phyloP scores from a whole-genome alignment of 92 coral and sea anemone genomes.

The Zoanthus solanderi region DNA sequence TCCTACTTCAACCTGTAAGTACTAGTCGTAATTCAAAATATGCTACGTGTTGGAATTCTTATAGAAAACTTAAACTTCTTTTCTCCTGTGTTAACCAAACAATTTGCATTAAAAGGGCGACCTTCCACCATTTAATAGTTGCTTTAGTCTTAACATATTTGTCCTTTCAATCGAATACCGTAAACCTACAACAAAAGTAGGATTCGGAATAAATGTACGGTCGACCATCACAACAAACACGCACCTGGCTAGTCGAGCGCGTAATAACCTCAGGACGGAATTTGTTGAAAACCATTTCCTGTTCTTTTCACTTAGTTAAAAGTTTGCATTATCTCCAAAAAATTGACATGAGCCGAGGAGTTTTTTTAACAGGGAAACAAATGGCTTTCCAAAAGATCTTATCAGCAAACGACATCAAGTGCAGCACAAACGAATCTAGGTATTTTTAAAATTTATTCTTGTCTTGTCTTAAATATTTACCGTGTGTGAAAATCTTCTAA shows the following conservation, averaged over 20 bases:
- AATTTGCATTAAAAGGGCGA: not conserved
- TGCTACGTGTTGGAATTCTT: not conserved
- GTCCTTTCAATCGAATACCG: not conserved
- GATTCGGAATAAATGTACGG: not conserved
- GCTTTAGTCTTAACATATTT: not conserved
- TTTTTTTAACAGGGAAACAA: conserved; percentile 11
- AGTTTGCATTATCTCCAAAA: not conserved
- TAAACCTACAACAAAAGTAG: too few species aligned
- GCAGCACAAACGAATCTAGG: not conserved
- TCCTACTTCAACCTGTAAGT: too few species aligned
- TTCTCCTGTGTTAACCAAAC: not conserved
- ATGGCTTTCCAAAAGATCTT: conserved; percentile 28
- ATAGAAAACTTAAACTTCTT: not conserved
- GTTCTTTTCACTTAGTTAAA: not conserved
- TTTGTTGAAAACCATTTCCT: conserved; percentile 27
- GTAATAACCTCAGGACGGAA: not conserved
- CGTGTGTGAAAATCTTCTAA: not conserved
- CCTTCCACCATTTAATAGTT: conserved; percentile 14
- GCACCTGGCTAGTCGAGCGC: not conserved
- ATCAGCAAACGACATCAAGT: not conserved
- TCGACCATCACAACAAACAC: not conserved
- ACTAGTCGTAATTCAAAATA: not conserved
- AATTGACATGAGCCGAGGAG: not conserved
- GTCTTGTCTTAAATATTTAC: not conserved
- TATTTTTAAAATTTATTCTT: not conserved